These are phyloP conservation scores for Macrophya alboannulata DNA, from an alignment of 2,888 invertebrate species.

Conservation along the genomic window DNA sequence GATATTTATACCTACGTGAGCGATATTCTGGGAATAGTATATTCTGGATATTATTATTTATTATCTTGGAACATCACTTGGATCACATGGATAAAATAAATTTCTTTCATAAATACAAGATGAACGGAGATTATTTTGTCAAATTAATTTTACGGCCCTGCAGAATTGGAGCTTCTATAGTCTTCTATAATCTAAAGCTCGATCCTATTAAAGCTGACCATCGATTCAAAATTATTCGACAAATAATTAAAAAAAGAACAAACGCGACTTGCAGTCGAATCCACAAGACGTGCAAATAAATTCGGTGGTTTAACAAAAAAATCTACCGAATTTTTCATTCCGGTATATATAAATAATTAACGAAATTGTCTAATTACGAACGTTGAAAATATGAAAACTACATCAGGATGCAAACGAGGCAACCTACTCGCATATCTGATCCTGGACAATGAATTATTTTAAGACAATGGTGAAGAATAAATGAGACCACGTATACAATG, in stretches of 20 bases:
- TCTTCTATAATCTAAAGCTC: neutral
- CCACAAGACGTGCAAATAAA: neutral
- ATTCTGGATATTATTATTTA: neutral
- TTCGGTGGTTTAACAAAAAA: neutral
- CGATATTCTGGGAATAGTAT: neutral
- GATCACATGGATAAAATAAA: neutral
- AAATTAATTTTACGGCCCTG: neutral
- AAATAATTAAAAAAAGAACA: neutral
- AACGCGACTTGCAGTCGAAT: neutral
- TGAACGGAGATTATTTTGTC: neutral
- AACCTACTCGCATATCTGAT: neutral
- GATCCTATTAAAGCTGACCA: neutral
- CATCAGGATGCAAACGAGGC: neutral
- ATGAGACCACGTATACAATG: neutral
- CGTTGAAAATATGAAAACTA: no score
- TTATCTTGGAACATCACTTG: neutral
- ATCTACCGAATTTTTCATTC: neutral
- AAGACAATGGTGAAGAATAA: constrained; percentile 5
- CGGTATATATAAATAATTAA: neutral
- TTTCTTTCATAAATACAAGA: neutral
- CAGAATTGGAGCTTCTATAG: neutral
- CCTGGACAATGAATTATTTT: neutral
- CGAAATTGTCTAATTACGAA: no score
- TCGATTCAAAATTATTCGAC: neutral
- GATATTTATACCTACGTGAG: neutral